Conservation (phyloP, 2,888 invertebrate species). For the Parnassius mnemosyne region DNA sequence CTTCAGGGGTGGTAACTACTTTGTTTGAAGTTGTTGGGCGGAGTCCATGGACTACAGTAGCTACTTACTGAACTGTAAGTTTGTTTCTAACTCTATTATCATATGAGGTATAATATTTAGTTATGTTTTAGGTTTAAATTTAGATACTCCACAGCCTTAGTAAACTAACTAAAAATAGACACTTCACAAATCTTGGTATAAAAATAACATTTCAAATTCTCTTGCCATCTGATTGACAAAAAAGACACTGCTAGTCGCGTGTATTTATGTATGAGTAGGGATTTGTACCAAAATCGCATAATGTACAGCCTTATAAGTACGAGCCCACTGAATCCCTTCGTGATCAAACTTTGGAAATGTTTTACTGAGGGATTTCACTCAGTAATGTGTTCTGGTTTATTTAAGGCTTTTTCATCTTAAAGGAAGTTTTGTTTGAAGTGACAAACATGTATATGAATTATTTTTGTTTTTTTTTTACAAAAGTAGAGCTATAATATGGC, state of each 20-base stretch:
- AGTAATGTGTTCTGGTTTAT: slow-evolving; percentile 3
- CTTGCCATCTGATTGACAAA: background rate
- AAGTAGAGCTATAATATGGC: no score
- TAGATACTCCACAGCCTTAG: no score
- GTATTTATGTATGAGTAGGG: slow-evolving; percentile 15
- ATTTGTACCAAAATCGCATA: slow-evolving; percentile 1
- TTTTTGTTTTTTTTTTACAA: no score
- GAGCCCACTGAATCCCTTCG: background rate
- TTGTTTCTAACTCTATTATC: no score
- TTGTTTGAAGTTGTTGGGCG: no score
- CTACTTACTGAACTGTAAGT: no score
- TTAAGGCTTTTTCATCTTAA: background rate
- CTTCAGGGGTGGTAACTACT: no score
- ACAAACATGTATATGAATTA: no score
- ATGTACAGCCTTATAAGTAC: background rate
- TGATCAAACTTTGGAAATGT: slow-evolving; percentile 15
- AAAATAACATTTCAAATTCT: background rate
- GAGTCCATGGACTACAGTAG: no score
- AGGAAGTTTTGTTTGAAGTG: background rate
- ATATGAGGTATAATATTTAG: no score
- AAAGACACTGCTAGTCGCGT: background rate
- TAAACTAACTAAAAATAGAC: no score
- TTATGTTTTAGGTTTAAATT: no score
- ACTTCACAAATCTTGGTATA: background rate
- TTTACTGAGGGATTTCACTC: slow-evolving; percentile 9